Percentiles rank a stretch among this genome's conserved stretches.
Conservation (phyloP, 2,113 vertebrate species). For the Upupa epops region DNA sequence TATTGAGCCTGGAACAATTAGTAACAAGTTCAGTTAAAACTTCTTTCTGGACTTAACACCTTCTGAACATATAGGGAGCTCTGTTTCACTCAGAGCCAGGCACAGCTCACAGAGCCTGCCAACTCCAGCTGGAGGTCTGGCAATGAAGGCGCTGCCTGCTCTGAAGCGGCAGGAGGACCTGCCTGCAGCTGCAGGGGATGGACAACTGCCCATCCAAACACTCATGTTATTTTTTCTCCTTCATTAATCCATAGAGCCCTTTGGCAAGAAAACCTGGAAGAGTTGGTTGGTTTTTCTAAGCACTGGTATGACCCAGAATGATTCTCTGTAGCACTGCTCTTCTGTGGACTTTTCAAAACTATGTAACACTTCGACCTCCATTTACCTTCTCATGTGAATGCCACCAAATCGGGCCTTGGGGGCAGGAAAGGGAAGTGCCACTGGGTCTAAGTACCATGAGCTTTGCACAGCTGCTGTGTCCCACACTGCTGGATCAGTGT, state of each 20-base stretch:
- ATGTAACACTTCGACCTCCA: not conserved
- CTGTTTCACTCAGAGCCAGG: not conserved
- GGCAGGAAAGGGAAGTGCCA: not conserved
- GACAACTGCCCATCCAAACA: not conserved
- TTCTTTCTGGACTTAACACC: not conserved
- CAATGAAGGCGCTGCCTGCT: not conserved
- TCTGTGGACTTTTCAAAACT: not conserved
- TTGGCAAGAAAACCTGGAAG: not conserved
- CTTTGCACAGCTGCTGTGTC: not conserved
- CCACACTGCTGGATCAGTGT: fast-evolving
- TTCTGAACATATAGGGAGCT: not conserved
- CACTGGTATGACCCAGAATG: not conserved
- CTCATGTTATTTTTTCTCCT: not conserved
- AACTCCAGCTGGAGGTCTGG: not conserved
- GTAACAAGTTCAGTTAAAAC: not conserved
- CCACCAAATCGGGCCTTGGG: not conserved
- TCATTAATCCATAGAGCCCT: not conserved
- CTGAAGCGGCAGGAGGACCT: not conserved
- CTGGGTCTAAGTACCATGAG: not conserved
- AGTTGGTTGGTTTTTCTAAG: fast-evolving
- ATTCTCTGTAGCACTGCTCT: not conserved
- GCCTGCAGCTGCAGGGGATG: not conserved
- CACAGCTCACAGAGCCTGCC: not conserved
- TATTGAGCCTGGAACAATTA: not conserved
- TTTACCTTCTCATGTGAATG: not conserved